Evolutionary conservation across 2,113 vertebrate genomes (phyloP), one percentile per base, ranked within the genome.

Genomic region (Gopherus flavomarginatus): DNA sequence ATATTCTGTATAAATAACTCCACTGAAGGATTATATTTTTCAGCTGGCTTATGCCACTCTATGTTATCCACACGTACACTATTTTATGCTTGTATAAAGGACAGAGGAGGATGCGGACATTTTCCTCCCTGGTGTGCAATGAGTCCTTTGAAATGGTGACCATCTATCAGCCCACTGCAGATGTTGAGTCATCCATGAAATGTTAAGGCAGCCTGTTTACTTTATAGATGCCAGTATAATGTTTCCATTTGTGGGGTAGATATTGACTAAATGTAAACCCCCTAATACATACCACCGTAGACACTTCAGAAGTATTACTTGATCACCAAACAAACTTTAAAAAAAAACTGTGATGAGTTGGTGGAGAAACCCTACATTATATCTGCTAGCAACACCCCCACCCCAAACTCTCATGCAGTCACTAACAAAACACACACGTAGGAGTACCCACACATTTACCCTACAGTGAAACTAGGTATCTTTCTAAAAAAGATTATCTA

Each of bases 201-300:
- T 95, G 95, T 95, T 93, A 88, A 69, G 80, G 94, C 95, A 56
- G 85, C 53, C 5, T 83, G 62, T 87, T 97, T 95, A 85, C 94
- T 96, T 95, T 83, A 96, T 90, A 80, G 90, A 92, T 82, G 85
- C 72, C 38, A 91, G 96, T 95, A 85, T 95, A 90, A 86, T 90
- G 89, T 97, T 97, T 95, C 95, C 95, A 96, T 96, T 93, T 95
- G 90, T 82, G 95, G 91, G 95, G 82, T 96, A 96, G 97, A 97
- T 93, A 93, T 94, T 88, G 62, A 56, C 81, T 90, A 96, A 94
- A 83, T 95, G 72, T 95, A 94, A 97, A n/a, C 50, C 83, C 79
- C 72, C 81, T 6, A 92, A 91, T 95, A 86, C 22, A 49, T 87
- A 27, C 88, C 75, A 91, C 83, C 88, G 44, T 81, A 93, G 65